These are phyloP conservation scores for Coendou prehensilis DNA, from an alignment of 2,797 vertebrate genomes.

Conservation along the genomic window DNA sequence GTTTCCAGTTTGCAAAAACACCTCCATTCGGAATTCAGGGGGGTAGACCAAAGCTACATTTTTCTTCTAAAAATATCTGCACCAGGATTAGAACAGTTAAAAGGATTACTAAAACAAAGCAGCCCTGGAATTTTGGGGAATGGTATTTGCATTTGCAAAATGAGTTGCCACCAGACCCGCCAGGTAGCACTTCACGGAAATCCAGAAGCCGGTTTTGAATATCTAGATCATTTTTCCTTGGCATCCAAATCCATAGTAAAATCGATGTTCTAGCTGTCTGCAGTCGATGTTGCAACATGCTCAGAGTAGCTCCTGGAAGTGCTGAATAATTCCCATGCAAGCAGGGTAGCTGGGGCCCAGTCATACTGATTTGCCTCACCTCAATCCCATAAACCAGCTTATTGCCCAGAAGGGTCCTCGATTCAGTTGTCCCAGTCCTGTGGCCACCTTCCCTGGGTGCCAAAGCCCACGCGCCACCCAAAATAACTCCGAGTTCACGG, in stretches of 20 bases:
- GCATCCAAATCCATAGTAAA: conserved; percentile 80
- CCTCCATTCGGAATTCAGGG: conserved; percentile 8
- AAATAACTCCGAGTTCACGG: conserved; percentile 61
- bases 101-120: conserved; percentile 18
- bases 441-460: background rate
- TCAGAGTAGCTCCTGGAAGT: background rate
- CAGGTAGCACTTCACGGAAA: conserved; percentile 79
- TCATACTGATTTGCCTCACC: conserved; percentile 31
- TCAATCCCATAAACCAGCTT: conserved; percentile 39
- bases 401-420: background rate
- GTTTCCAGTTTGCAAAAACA: conserved; percentile 21
- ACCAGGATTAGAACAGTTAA: background rate
- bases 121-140: conserved; percentile 28
- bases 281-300: background rate
- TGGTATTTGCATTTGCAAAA: conserved; percentile 81
- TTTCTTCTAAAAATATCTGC: conserved; percentile 55
- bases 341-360: background rate
- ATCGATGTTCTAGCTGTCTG: conserved; percentile 70
- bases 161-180: conserved; percentile 79
- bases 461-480: conserved; percentile 54
- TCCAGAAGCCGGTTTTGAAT: conserved; percentile 79
- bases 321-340: background rate
- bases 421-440: background rate
- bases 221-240: conserved; percentile 39
- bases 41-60: background rate